Evolutionary conservation across 2,888 invertebrate species (phyloP), one percentile per base, ranked within the genome.

Genomic region (Anorthoa munda): DNA sequence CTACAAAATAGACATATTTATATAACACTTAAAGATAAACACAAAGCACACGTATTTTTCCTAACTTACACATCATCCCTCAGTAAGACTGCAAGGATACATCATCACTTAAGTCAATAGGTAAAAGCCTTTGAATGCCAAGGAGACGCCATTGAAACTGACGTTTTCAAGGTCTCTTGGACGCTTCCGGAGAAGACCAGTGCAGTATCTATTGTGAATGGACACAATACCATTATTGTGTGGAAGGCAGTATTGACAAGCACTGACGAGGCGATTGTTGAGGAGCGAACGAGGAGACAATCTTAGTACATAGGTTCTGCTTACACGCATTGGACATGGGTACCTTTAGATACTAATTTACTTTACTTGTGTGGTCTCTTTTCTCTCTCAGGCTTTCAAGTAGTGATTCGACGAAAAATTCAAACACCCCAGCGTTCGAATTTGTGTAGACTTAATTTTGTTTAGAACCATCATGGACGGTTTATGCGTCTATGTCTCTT

Each of bases 231-330:
- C 11, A 63, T 50, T 23, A 45, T 64, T 60, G 31, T 67, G 23
- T 58, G 18, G 66, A 81, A 46, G 45, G 45, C 2, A 50, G 23
- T 67, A 60, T 67, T 73, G 80, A 73, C 69, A 64, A 13, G n/a
- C n/a, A 26, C 51, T 70, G 79, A 83, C 50, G 55, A 48, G n/a
- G 48, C 55, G 18, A 71, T 83, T 69, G 79, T 80, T 63, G 2
- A 13, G 18, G 2, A 21, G 15, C 48, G 48, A 15, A 39, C 39
- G 9, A 39, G 39, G 46, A 53, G 31, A 15, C 2, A 4, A 1
- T 51, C 15, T 21, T 73, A 56, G n/a, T 2, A 4, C 21, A 31
- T 64, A 39, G 65, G 23, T 31, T n/a, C 26, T 61, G 21, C 18
- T 9, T n/a, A 60, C 15, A 51, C 9, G 26, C 23, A 31, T 72